Evolutionary conservation across 2,113 vertebrate genomes (phyloP), one percentile per base, ranked within the genome.

Genomic region (Quiscalus mexicanus): DNA sequence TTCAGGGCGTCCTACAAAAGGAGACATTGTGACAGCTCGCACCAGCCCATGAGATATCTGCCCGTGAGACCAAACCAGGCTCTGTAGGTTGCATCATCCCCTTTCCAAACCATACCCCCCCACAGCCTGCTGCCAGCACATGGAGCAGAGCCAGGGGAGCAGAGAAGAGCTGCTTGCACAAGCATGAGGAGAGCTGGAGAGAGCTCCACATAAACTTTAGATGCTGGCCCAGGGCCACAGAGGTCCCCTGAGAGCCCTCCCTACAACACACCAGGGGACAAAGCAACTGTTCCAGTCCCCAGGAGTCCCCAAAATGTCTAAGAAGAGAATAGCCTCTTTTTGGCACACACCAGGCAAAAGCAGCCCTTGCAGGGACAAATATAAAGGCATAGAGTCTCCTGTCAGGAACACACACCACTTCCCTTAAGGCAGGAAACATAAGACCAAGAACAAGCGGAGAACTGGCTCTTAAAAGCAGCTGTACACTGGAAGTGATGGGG

Each of bases 1-100:
- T 99, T 99, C 97, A 99, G 98, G 7, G 98, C 95, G 30, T 99
- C 99, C 99, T 99, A 97, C 6, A 63, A 87, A 59, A 90, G 87
- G 33, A 97, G 93, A 89, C 62, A 63, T 78, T 28, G 82, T 60
- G 76, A 97, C 44, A 95, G 77, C 63, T 92, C 59, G 12, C 76
- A 62, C 11, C 63, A 82, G 82, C 11, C 53, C 79, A 7, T 23
- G n/a, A 52, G 55, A 37, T 41, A 62, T 39, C 49, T 45, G 59
- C 56, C 58, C 39, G 3, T 0, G 8, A 80, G 30, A 62, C 64
- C 56, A 67, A 87, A 45, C 20, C 47, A 35, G 68, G 39, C 79
- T 90, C 82, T 3, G 2, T 1, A 25, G 42, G 55, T 23, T 50
- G 60, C 27, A 56, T 12, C 27, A 56, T 12, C 39, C 55, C 70